A percentile compares a stretch with the other conserved stretches of the same genome.
Evolutionary conservation across 2,113 vertebrate species (phyloP).

Genomic region (Apteryx mantelli): DNA sequence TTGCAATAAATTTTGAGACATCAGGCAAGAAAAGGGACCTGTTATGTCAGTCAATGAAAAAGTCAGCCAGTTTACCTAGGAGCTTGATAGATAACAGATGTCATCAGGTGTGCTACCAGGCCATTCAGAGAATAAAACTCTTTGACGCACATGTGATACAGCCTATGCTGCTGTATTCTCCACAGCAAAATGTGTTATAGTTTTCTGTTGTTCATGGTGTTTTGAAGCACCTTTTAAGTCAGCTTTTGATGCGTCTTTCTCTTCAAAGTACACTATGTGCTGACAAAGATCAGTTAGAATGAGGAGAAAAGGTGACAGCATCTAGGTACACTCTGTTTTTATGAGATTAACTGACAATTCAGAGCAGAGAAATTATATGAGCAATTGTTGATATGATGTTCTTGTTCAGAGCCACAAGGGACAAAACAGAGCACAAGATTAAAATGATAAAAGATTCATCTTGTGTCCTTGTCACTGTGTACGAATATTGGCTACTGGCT

Average conservation of each 20-base stretch:
- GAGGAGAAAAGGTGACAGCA: neutral
- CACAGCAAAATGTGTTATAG: neutral
- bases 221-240: neutral
- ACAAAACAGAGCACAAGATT: neutral
- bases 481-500: neutral
- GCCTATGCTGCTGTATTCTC: neutral
- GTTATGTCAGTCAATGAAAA: neutral
- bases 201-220: neutral
- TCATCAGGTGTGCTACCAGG: neutral
- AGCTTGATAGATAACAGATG: neutral
- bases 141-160: neutral
- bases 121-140: neutral
- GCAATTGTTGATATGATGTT: neutral
- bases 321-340: neutral
- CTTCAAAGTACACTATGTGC: neutral
- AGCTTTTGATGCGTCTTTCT: neutral
- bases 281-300: slow-evolving; percentile 4
- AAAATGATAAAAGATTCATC: neutral
- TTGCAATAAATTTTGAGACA: neutral
- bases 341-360: neutral
- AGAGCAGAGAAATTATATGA: neutral
- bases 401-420: neutral
- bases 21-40: neutral
- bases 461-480: neutral
- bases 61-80: neutral